Evolutionary conservation across 2,888 invertebrate genomes (phyloP), one percentile per base, ranked within the genome.

Genomic region (Endotricha flammealis): DNA sequence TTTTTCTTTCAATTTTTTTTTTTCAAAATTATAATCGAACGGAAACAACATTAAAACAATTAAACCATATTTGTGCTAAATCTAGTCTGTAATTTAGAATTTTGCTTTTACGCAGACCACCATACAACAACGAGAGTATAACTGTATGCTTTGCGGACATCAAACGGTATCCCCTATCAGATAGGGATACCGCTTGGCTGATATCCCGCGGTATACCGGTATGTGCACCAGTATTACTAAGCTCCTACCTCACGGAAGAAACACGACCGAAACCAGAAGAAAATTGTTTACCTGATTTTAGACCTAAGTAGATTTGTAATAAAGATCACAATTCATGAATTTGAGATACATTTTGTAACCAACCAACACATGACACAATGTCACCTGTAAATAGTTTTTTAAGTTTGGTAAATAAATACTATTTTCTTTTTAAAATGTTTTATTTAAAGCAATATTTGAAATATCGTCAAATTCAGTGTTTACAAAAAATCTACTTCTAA

Each of bases 141-240:
- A 92, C 92, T 0, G 93, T 93, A 44, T 94, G 93, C 56, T 90
- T 95, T 45, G 82, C 93, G 11, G 94, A 94, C 59, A 53, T 88
- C 48, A 77, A 77, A 36, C 70, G 81, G 1, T 66, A 57, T 52
- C 75, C 87, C 0, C 60, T 88, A 0, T 80, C 88, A 0, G 76
- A 74, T 0, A 68, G 89, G 4, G 90, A 91, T 43, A 71, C 90
- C 34, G 83, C 87, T 4, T 88, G 86, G 73, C 74, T 92, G 10
- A 69, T 88, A 1, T 71, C 79, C 0, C 78, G 82, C 30, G 78
- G 85, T 4, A 83, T 92, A 6, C 88, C 91, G 0, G 90, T 92
- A 20, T 88, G 92, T 33, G 85, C 88, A 5, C 90, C 92, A 0
- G 88, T 91, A 4, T 88, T 89, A 41, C 86, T 93, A 2, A 90